These are phyloP conservation scores for Spongilla lacustris DNA, from an alignment of 37 sponge, comb jelly and placozoan species.

Conservation along the genomic window DNA sequence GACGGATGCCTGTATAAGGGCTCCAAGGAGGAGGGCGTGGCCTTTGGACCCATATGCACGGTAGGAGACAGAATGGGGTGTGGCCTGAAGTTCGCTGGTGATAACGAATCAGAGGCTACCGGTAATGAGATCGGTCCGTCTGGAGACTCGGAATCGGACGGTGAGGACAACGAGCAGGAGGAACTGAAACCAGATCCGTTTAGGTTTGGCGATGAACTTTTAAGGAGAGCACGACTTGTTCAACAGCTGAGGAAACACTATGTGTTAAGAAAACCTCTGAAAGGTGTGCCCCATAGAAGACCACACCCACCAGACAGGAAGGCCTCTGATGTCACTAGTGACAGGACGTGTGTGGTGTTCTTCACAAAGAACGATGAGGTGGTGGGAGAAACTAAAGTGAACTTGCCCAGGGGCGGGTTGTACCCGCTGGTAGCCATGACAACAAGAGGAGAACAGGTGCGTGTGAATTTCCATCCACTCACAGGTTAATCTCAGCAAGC, in stretches of 20 bases:
- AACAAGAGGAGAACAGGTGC: conserved; percentile 56
- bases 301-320: background rate
- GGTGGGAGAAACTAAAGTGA: conserved; percentile 68
- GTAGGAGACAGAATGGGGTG: conserved; percentile 78
- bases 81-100: conserved; percentile 55
- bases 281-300: background rate
- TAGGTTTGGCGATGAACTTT: no score
- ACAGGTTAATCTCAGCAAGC: conserved; percentile 54
- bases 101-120: background rate
- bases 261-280: background rate
- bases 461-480: conserved; percentile 62
- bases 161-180: conserved; percentile 19
- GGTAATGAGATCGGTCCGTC: background rate
- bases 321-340: background rate
- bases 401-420: conserved; percentile 72
- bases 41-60: conserved; percentile 68
- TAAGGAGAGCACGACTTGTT: no score
- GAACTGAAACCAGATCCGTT: background rate
- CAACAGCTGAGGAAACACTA: no score
- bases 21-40: conserved; percentile 45
- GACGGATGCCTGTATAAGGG: conserved; percentile 76
- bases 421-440: conserved; percentile 84
- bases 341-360: conserved; percentile 46
- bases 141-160: conserved; percentile 37
- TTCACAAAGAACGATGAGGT: conserved; percentile 81